These are phyloP conservation scores for Drosophila pandora DNA, from an alignment of 1,140 invertebrate species.

Conservation along the genomic window DNA sequence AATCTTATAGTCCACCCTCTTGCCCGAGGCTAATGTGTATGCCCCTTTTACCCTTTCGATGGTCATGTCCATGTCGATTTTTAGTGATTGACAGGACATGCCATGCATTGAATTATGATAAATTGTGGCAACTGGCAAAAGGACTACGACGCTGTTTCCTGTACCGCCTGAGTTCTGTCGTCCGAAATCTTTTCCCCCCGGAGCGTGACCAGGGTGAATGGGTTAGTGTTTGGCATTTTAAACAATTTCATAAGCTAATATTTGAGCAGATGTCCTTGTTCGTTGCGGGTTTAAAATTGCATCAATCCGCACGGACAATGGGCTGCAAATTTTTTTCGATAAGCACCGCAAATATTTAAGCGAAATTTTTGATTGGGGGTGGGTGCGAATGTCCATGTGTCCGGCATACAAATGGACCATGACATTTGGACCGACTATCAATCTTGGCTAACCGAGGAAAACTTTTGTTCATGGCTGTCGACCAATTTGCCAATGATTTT, in stretches of 20 bases:
- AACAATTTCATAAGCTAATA: conserved; percentile 78
- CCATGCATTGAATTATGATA: conserved; percentile 82
- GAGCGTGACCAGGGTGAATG: conserved; percentile 67
- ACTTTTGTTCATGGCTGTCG: conserved; percentile 49
- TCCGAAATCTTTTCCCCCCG: conserved; percentile 1
- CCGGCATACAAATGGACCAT: conserved; percentile 65
- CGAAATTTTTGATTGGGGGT: conserved; percentile 38
- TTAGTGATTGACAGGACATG: conserved; percentile 75
- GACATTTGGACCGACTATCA: conserved; percentile 58
- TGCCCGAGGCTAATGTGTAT: conserved; percentile 59
- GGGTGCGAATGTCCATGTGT: conserved; percentile 13
- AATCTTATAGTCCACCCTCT: conserved; percentile 3
- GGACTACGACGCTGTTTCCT: conserved; percentile 44
- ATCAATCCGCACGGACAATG: conserved; percentile 56
- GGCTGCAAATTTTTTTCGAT: conserved; percentile 63
- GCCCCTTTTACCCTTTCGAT: conserved; percentile 56
- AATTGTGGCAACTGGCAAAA: conserved; percentile 82
- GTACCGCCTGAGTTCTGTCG: neutral
- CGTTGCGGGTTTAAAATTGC: conserved; percentile 68
- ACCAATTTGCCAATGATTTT: conserved; percentile 59
- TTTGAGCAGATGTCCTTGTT: conserved; percentile 72
- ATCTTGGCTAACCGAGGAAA: conserved; percentile 54
- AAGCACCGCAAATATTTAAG: conserved; percentile 56
- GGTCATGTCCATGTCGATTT: conserved; percentile 38
- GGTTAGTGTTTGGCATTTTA: conserved; percentile 68